Base-by-base conservation (phyloP, 2,113 vertebrate genomes). In the Meles meles region DNA sequence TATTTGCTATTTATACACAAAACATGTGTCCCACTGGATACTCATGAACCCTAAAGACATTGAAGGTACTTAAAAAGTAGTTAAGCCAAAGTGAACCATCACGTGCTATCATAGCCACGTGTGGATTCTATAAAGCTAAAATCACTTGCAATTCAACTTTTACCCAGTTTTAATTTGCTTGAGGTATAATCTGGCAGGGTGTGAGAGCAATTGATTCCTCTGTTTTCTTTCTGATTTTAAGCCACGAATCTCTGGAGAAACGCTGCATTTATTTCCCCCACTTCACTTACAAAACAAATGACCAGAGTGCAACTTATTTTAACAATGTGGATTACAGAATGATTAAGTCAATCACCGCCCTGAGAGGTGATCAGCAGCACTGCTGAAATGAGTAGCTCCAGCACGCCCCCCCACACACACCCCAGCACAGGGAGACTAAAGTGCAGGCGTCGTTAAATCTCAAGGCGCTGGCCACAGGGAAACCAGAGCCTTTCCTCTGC, bases 141-240 rank as follows among this genome's bases (percentile, higher is more conserved):
- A n/a, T 86, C 63, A 74, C 13, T n/a, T 39, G 9, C 14, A 85
- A 79, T 93, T 94, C 57, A n/a, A 39, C 6, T 67, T 97, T 93
- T 86, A 13, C 52, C 37, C 37, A 37, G 39, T 90, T 97, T 96
- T 97, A 29, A 95, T 95, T 95, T 96, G 93, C 94, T 37, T 37
- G 55, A 71, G 20, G 49, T 87, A 72, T 93, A 85, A 93, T 88
- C 67, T 4, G 44, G 84, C 65, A 63, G 55, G 74, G 44, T 94
- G 88, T 82, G 82, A 96, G 97, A 96, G 31, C 89, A 90, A 49
- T 57, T 85, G 37, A 88, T 77, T 84, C 27, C 31, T 95, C 72
- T 87, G 13, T 57, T 97, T 98, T 97, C 76, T 77, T 93, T 92
- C 96, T 96, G 85, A 93, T 79, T 95, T 84, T 85, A 83, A 96